phyloP scores from a whole-genome alignment of 2,888 invertebrate genomes.

The Andricus quercusramuli region DNA sequence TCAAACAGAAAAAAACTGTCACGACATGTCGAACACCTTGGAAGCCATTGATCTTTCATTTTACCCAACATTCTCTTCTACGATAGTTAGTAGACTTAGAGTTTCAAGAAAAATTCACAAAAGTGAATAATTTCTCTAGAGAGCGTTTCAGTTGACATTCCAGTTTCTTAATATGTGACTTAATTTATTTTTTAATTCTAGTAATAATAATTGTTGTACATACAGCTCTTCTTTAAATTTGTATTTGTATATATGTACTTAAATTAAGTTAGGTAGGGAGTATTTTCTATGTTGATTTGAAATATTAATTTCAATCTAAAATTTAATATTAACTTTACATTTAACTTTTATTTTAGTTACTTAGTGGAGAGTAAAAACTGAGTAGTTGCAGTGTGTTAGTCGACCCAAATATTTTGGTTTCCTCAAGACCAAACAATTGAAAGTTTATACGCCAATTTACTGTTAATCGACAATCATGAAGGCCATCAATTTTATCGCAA shows the following conservation, averaged over 20 bases:
- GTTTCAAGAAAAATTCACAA: not conserved
- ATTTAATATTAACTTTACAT: not conserved
- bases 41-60: slow-evolving; percentile 34
- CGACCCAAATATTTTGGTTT: slow-evolving; percentile 30
- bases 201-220: not conserved
- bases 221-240: too few species aligned
- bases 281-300: too few species aligned
- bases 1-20: slow-evolving; percentile 30
- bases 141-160: not conserved
- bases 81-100: not conserved
- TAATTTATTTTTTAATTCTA: not conserved
- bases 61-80: slow-evolving; percentile 14
- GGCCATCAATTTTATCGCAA: slow-evolving; percentile 27
- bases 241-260: too few species aligned
- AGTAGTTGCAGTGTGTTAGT: slow-evolving; percentile 28
- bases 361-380: slow-evolving; percentile 14
- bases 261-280: too few species aligned
- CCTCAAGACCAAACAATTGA: slow-evolving; percentile 42
- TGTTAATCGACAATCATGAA: slow-evolving; percentile 35
- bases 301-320: not conserved
- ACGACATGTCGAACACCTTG: slow-evolving; percentile 7
- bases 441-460: slow-evolving; percentile 31
- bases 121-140: not conserved
- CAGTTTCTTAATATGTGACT: not conserved
- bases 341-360: not conserved